Percentiles rank a stretch among this genome's conserved stretches.
Evolutionary conservation across 2,888 invertebrate species (phyloP).

Genomic region (Apodemia mormo): DNA sequence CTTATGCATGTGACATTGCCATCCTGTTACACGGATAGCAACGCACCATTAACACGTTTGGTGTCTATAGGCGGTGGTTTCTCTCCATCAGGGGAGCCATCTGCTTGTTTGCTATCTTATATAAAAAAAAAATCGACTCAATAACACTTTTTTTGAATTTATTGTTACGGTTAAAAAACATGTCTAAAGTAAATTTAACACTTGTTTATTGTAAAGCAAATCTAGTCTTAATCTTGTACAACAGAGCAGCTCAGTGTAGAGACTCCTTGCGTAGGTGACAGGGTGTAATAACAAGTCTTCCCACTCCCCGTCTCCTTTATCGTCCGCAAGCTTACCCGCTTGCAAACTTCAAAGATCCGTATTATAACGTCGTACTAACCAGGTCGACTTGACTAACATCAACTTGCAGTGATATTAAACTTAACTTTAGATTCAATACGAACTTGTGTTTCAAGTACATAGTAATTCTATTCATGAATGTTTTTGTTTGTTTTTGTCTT

Average conservation of each 20-base stretch:
- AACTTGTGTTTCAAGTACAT: conserved; percentile 21
- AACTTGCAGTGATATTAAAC: conserved; percentile 58
- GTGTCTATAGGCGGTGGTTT: too few relatives aligned
- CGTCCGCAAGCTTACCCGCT: conserved; percentile 62
- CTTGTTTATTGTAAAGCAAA: conserved; percentile 68
- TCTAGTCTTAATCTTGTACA: conserved; percentile 75
- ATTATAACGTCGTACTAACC: conserved; percentile 69
- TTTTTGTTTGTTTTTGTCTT: not conserved
- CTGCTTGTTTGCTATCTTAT: too few relatives aligned
- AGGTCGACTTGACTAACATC: conserved; percentile 67
- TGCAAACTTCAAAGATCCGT: conserved; percentile 73
- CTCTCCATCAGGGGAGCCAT: too few relatives aligned
- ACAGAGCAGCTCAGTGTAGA: conserved; percentile 66
- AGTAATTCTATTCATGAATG: not conserved
- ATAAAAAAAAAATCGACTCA: not conserved
- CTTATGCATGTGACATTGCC: too few relatives aligned
- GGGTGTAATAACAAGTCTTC: conserved; percentile 77
- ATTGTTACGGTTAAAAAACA: conserved; percentile 51
- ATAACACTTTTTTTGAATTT: not conserved
- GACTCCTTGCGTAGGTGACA: conserved; percentile 76
- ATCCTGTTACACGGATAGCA: too few relatives aligned
- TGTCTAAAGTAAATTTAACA: conserved; percentile 31
- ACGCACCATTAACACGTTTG: too few relatives aligned
- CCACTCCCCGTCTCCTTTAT: conserved; percentile 55
- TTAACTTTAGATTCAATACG: conserved; percentile 32